These are phyloP conservation scores for Dryas iulia DNA, from an alignment of 1,140 invertebrate genomes.

Conservation along the genomic window DNA sequence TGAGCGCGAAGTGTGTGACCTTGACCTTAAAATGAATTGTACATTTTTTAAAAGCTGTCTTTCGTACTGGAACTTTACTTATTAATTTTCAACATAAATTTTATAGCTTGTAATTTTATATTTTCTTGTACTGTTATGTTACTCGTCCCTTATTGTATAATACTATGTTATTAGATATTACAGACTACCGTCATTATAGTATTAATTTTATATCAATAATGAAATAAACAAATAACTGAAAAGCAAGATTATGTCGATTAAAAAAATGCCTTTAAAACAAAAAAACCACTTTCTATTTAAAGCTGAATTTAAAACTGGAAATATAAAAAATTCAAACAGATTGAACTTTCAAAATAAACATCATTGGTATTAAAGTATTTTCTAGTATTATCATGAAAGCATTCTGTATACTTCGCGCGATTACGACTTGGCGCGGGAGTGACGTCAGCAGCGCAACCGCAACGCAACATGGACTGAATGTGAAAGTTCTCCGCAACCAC, in stretches of 20 bases:
- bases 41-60: background rate
- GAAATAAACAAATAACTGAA: too few relatives aligned
- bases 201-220: too few relatives aligned
- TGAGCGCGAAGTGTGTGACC: slow-evolving; percentile 2
- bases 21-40: slow-evolving; percentile 17
- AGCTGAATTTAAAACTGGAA: background rate
- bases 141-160: background rate
- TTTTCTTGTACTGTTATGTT: background rate
- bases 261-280: too few relatives aligned
- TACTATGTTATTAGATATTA: background rate
- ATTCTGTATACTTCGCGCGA: slow-evolving; percentile 4
- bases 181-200: background rate
- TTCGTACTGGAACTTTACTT: background rate
- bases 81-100: background rate
- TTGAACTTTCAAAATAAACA: too few relatives aligned
- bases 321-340: background rate
- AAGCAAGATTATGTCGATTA: too few relatives aligned
- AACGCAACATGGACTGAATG: slow-evolving; percentile 68
- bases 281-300: too few relatives aligned
- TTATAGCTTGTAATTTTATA: too few relatives aligned
- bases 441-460: slow-evolving; percentile 66
- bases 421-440: slow-evolving; percentile 37
- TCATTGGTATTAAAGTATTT: background rate
- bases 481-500: slow-evolving; percentile 71
- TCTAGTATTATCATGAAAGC: slow-evolving; percentile 18